A percentile compares a stretch with the other conserved stretches of the same genome.
phyloP scores from a whole-genome alignment of 2,113 vertebrate genomes.

The Albula glossodonta region DNA sequence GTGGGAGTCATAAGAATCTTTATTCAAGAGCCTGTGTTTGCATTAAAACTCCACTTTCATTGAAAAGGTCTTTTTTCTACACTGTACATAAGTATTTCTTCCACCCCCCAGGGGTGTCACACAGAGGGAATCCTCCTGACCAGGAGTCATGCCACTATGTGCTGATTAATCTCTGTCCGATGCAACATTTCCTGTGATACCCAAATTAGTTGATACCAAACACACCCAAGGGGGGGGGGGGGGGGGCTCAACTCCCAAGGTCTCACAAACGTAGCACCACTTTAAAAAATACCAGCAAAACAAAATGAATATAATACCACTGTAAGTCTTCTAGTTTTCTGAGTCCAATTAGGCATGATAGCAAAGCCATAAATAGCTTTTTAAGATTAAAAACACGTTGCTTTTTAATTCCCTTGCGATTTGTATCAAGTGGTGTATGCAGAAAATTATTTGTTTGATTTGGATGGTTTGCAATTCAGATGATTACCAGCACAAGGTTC shows the following conservation, averaged over 20 bases:
- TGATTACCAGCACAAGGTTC: background rate
- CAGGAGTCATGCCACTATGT: background rate
- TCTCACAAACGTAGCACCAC: background rate
- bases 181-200: background rate
- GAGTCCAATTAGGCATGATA: background rate
- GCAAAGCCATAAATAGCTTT: background rate
- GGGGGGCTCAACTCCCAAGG: background rate
- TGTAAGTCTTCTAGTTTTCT: background rate
- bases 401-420: background rate
- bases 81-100: background rate
- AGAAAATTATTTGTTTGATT: background rate
- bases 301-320: background rate
- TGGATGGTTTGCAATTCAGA: background rate
- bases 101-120: background rate
- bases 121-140: background rate
- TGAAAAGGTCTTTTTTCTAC: background rate
- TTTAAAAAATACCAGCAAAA: background rate
- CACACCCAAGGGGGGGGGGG: background rate
- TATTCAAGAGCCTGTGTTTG: background rate
- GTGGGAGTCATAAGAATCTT: background rate
- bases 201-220: background rate
- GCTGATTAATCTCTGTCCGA: background rate
- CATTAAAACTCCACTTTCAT: background rate
- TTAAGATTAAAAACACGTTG: background rate
- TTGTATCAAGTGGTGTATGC: background rate